A percentile compares a stretch with the other conserved stretches of the same genome.
phyloP scores from a whole-genome alignment of 2,888 invertebrate genomes.

The Lumbricus terrestris region DNA sequence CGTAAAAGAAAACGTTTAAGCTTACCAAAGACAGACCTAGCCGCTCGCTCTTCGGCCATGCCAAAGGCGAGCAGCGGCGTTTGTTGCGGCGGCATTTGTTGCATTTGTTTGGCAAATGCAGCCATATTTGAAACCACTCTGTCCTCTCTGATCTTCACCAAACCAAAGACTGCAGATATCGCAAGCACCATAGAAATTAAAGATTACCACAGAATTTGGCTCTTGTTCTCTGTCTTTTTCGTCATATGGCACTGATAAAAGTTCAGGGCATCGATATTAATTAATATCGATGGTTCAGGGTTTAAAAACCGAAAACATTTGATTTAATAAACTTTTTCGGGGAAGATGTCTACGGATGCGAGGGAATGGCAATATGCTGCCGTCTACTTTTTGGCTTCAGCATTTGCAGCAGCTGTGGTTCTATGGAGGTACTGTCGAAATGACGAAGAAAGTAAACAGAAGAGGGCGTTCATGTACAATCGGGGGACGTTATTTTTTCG shows the following conservation, averaged over 20 bases:
- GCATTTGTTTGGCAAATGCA: neutral
- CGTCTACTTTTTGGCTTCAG: neutral
- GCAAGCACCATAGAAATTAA: neutral
- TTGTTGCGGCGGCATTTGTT: neutral
- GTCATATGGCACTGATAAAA: no score
- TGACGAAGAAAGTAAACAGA: neutral
- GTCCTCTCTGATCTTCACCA: neutral
- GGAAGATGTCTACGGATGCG: neutral
- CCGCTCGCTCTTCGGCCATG: constrained; percentile 28
- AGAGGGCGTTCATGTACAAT: constrained; percentile 43
- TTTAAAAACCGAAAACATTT: no score
- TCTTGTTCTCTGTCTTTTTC: neutral
- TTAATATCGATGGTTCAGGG: no score
- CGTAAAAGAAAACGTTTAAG: neutral
- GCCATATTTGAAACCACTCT: neutral
- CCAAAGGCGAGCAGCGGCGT: constrained; percentile 8
- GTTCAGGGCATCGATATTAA: no score
- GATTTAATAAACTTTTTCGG: no score
- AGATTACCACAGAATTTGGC: neutral
- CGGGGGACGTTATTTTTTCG: no score
- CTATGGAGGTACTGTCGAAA: neutral
- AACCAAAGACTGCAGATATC: neutral
- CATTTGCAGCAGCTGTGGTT: neutral
- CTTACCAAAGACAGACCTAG: constrained; percentile 28
- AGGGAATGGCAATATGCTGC: neutral